Evolutionary conservation across 1,140 invertebrate genomes (phyloP).

Genomic region (Microplitis demolitor): DNA sequence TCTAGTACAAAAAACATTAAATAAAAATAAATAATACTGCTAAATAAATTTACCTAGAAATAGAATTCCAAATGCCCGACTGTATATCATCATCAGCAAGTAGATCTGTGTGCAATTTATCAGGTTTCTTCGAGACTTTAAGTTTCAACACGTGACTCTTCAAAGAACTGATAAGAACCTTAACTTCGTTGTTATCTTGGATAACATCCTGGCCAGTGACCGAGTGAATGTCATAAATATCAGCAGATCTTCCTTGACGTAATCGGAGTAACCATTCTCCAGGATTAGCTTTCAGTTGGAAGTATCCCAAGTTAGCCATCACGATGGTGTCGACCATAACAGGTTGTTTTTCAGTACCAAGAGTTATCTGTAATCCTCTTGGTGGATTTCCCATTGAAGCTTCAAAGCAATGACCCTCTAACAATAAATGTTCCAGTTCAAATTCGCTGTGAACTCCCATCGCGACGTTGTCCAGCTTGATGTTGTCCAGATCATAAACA

Average conservation of each 20-base stretch:
- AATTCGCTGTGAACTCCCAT: constrained; percentile 75
- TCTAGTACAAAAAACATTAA: background rate
- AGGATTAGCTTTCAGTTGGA: constrained; percentile 97
- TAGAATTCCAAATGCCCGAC: constrained; percentile 90
- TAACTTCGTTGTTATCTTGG: constrained; percentile 72
- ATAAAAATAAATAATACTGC: background rate
- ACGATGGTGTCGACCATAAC: constrained; percentile 95
- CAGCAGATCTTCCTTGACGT: constrained; percentile 88
- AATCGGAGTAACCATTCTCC: constrained; percentile 90
- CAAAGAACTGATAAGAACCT: constrained; percentile 87
- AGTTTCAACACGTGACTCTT: constrained; percentile 90
- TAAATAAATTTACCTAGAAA: constrained; percentile 74
- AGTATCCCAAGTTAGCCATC: constrained; percentile 99
- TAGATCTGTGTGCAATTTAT: constrained; percentile 83
- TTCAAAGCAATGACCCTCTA: constrained; percentile 96
- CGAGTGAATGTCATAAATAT: constrained; percentile 87
- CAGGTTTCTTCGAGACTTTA: constrained; percentile 87
- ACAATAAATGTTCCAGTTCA: constrained; percentile 76
- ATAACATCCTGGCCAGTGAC: constrained; percentile 63
- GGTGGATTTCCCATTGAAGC: constrained; percentile 89
- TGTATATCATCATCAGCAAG: constrained; percentile 77
- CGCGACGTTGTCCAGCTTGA: constrained; percentile 87
- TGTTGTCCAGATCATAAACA: constrained; percentile 98
- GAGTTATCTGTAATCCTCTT: constrained; percentile 91
- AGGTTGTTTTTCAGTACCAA: constrained; percentile 83